These are phyloP conservation scores for Drosophila infuscata DNA, from an alignment of 2,888 invertebrate species.

Conservation along the genomic window DNA sequence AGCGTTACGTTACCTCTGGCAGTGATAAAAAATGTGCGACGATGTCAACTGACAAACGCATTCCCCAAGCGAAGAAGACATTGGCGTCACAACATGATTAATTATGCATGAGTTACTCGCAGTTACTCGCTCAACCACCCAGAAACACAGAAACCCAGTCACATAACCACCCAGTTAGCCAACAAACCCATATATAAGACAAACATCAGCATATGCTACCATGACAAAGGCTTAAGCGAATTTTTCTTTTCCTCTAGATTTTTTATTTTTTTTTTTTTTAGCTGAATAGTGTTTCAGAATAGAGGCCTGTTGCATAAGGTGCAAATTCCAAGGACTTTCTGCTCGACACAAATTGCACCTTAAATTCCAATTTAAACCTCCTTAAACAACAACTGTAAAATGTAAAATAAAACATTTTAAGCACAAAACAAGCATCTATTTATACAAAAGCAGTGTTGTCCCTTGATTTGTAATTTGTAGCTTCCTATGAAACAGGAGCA, in stretches of 20 bases:
- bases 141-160: not conserved
- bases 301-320: not conserved
- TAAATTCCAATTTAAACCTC: conserved; percentile 20
- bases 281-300: not conserved
- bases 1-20: conserved; percentile 50
- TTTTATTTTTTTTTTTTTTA: not conserved
- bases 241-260: not conserved
- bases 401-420: not conserved
- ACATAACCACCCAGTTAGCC: conserved; percentile 7
- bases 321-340: conserved; percentile 3
- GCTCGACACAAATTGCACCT: conserved; percentile 8
- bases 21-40: conserved; percentile 67
- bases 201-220: conserved; percentile 52
- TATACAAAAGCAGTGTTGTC: no score
- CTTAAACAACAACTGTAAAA: conserved; percentile 3
- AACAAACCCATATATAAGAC: conserved; percentile 40
- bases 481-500: not conserved
- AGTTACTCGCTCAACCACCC: not conserved
- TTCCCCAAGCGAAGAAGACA: conserved; percentile 30
- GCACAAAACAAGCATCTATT: not conserved
- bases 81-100: conserved; percentile 69
- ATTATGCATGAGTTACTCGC: conserved; percentile 66
- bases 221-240: conserved; percentile 36
- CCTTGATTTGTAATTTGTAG: not conserved
- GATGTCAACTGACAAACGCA: conserved; percentile 69